Evolutionary conservation across 2,113 vertebrate species (phyloP), one percentile per base, ranked within the genome.

Genomic region (Bettongia penicillata): DNA sequence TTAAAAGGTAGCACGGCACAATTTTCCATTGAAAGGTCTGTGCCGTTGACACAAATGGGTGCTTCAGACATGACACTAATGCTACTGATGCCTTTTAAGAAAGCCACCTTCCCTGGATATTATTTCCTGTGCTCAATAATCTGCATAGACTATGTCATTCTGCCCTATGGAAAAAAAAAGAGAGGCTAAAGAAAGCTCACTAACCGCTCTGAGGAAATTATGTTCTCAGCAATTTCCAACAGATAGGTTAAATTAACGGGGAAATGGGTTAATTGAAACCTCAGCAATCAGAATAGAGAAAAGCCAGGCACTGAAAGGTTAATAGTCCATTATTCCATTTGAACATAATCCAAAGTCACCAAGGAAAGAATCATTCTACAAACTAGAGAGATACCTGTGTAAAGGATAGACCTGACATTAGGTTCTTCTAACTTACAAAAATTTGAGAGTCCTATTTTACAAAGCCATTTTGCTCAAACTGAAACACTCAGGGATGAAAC

Each of bases 21-120:
- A 99, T 99, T 99, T 99, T 98, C 99, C 98, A 98, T 98, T 99
- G 99, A 99, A 99, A 99, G 99, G 99, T 99, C 99, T 99, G 98
- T 98, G 98, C 98, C 98, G 98, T 98, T 99, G 99, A 99, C 98
- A 99, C 99, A 99, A 99, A 99, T 99, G 99, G 99, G 99, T 99
- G 98, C 99, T 98, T 99, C 99, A 99, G 99, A 99, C 98, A 98
- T 99, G 99, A 99, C 99, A 99, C 99, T 99, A 99, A 99, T 99
- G 99, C 98, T 98, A 98, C 99, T 98, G 98, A 98, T 97, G 98
- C 98, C 98, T 98, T 99, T 98, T 98, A 99, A 99, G 98, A 98
- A 98, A 98, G 98, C 98, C 98, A 98, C 98, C 98, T 98, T 98
- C 98, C 98, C 97, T 98, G 98, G 98, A 98, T 98, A 98, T 95